Evolutionary conservation across 92 coral and sea anemone species (phyloP), one percentile per base, ranked within the genome.

Genomic region (Virgularia gustaviana): DNA sequence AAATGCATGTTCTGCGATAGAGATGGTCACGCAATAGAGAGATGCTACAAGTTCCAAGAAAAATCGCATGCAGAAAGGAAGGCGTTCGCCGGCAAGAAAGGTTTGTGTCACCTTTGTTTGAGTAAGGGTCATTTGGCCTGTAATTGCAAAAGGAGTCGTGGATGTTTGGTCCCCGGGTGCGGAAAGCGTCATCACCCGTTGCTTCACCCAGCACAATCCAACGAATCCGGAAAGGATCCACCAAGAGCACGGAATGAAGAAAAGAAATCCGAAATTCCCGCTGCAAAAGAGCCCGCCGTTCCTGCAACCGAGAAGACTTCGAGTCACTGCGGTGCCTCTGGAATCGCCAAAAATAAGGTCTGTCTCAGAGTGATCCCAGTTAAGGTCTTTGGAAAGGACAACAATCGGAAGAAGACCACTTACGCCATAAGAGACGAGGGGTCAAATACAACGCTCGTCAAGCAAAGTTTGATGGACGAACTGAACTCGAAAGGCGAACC

Each of bases 171-270:
- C 5, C 41, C 65, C n/a, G 65, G 38, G 6, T 58, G 65, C 33
- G 65, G 65, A 30, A 58, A 58, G n/a, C 65, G 65, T 1, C 65
- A 58, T n/a, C 65, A 58, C n/a, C 65, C 65, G 4, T 28, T 58
- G 65, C 65, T 58, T 58, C 41, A 58, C 33, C 65, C 41, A 9
- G 65, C 33, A 34, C 24, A 29, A 19, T 6, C 41, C 65, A 58
- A 30, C 41, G 9, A n/a, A 58, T n/a, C n/a, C n/a, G n/a, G n/a
- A n/a, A n/a, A n/a, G n/a, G n/a, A n/a, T n/a, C n/a, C n/a, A n/a
- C n/a, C n/a, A n/a, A n/a, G n/a, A n/a, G n/a, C n/a, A 41, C 9
- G 47, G 9, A 41, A 41, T 9, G 47, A 41, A 41, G 47, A 41
- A 9, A 41, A 41, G 47, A 9, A 41, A 41, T 9, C 47, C 16